A percentile compares a stretch with the other conserved stretches of the same genome.
Conservation (phyloP, 2,797 vertebrate species). For the Distichodus sexfasciatus region DNA sequence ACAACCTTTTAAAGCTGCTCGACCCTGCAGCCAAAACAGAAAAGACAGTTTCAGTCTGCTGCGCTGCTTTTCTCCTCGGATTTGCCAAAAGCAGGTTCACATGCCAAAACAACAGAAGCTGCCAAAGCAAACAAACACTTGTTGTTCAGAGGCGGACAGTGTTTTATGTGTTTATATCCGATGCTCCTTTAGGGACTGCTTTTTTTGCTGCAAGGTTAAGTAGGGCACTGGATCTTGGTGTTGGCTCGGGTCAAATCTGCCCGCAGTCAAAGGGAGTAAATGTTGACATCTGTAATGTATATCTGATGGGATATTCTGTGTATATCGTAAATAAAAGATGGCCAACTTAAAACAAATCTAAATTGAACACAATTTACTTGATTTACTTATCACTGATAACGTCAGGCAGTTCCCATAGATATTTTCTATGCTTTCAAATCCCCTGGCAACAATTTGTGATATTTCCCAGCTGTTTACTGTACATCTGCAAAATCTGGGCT, state of each 20-base stretch:
- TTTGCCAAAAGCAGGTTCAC: conserved; percentile 35
- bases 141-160: conserved; percentile 20
- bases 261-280: not conserved
- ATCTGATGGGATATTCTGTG: not conserved
- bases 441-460: conserved; percentile 54
- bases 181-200: not conserved
- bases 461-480: conserved; percentile 68
- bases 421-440: conserved; percentile 22
- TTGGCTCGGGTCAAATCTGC: not conserved
- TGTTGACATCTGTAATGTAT: not conserved
- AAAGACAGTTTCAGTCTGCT: conserved; percentile 30
- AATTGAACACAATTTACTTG: conserved; percentile 12
- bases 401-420: conserved; percentile 57
- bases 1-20: conserved; percentile 2
- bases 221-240: not conserved
- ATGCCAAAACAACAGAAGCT: conserved; percentile 29
- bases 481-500: conserved; percentile 68
- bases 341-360: conserved; percentile 11
- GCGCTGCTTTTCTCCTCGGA: conserved; percentile 26
- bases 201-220: conserved; percentile 12
- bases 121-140: conserved; percentile 45
- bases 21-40: conserved; percentile 11
- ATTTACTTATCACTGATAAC: conserved; percentile 17
- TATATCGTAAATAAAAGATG: not conserved
- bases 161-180: conserved; percentile 32